Conservation (phyloP, 2,113 vertebrate genomes). For the Glareola pratincola region DNA sequence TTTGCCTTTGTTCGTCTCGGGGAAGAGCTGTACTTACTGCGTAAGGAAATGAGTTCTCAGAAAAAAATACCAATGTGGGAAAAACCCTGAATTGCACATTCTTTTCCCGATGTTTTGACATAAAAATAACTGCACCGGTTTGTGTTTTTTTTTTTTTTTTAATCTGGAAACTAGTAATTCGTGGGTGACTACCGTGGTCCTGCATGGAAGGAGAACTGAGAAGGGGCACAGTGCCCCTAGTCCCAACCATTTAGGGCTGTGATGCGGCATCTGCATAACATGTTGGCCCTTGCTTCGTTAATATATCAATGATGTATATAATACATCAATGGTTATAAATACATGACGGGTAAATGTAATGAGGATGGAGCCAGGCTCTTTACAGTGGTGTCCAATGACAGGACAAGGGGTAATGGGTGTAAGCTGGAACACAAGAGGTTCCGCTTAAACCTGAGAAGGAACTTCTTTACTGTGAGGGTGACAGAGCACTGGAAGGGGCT, state of each 20-base stretch:
- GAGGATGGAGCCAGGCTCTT: no score
- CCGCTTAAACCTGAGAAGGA: no score
- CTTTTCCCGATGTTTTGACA: neutral
- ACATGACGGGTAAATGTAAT: no score
- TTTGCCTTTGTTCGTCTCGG: neutral
- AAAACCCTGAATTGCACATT: neutral
- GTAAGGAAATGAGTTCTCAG: conserved; percentile 11
- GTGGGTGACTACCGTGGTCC: fast-evolving
- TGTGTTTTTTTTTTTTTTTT: no score
- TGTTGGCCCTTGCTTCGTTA: neutral
- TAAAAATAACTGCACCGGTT: neutral
- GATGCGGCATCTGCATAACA: neutral
- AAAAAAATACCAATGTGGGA: neutral
- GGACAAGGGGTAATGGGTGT: no score
- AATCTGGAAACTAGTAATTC: neutral
- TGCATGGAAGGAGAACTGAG: neutral
- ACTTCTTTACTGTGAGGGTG: no score
- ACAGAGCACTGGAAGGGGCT: no score
- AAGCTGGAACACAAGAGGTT: no score
- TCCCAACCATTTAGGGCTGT: neutral
- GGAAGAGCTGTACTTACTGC: neutral
- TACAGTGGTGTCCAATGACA: no score
- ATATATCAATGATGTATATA: no score
- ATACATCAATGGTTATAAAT: no score
- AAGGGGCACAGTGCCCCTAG: neutral